These are phyloP conservation scores for Epizoanthus illoricatus DNA, from an alignment of 92 coral and sea anemone species.

Conservation along the genomic window DNA sequence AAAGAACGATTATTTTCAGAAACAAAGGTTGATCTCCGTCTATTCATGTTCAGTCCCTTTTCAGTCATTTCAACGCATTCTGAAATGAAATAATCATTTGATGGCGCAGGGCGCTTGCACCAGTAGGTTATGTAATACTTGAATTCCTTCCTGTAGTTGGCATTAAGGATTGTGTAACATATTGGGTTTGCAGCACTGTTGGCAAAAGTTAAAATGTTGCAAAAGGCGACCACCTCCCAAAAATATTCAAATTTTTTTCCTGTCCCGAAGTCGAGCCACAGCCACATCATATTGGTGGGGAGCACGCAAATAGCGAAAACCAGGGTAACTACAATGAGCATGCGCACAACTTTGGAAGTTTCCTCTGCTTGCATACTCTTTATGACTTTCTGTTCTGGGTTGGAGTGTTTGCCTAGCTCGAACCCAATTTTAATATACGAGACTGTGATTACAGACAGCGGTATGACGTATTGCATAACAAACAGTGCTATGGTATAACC, in stretches of 20 bases:
- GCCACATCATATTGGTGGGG: slow-evolving; percentile 91
- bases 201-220: slow-evolving; percentile 83
- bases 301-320: slow-evolving; percentile 85
- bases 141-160: slow-evolving; percentile 77
- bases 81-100: not conserved
- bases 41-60: not conserved
- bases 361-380: slow-evolving; percentile 68
- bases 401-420: slow-evolving; percentile 69
- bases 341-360: slow-evolving; percentile 82
- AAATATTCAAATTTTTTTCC: slow-evolving; percentile 62
- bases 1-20: no score
- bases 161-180: slow-evolving; percentile 79
- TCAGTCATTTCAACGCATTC: slow-evolving; percentile 10
- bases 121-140: slow-evolving; percentile 19
- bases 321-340: slow-evolving; percentile 81
- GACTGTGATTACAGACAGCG: slow-evolving; percentile 62
- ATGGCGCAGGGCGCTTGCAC: not conserved
- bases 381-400: slow-evolving; percentile 62
- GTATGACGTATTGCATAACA: slow-evolving; percentile 69
- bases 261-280: slow-evolving; percentile 92
- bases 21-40: not conserved
- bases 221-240: slow-evolving; percentile 87
- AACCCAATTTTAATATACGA: slow-evolving; percentile 76
- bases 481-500: slow-evolving; percentile 77
- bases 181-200: slow-evolving; percentile 97